phyloP scores from a whole-genome alignment of 2,113 vertebrate species.

The Lutjanus erythropterus region DNA sequence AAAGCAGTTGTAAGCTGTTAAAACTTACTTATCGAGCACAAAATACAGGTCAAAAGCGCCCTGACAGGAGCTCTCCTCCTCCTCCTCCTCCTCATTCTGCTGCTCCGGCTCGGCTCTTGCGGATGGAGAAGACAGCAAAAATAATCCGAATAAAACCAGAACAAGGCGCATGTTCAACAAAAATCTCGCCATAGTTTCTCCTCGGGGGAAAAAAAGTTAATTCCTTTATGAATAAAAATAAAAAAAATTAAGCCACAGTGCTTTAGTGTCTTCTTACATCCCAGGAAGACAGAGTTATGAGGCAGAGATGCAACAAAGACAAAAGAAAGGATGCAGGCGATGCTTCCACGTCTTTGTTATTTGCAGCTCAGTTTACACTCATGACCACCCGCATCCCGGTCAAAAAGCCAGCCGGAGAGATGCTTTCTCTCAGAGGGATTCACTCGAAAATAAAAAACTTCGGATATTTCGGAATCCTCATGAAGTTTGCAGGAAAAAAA shows the following conservation, averaged over 20 bases:
- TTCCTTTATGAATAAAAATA: slow-evolving; percentile 39
- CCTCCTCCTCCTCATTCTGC: slow-evolving; percentile 75
- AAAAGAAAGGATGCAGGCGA: slow-evolving; percentile 58
- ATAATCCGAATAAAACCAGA: slow-evolving; percentile 79
- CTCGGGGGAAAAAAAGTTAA: slow-evolving; percentile 2
- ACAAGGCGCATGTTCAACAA: slow-evolving; percentile 60
- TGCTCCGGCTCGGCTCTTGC: slow-evolving; percentile 71
- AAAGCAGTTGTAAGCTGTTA: not conserved
- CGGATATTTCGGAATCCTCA: slow-evolving; percentile 23
- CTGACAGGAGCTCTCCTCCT: slow-evolving; percentile 88
- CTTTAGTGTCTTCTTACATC: slow-evolving; percentile 66
- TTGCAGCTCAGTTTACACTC: slow-evolving; percentile 48
- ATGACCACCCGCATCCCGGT: slow-evolving; percentile 23
- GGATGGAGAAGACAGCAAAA: slow-evolving; percentile 67
- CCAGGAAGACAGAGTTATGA: slow-evolving; percentile 37
- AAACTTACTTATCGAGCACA: slow-evolving; percentile 93
- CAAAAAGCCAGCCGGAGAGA: not conserved
- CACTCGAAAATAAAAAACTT: not conserved
- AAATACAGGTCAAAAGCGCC: slow-evolving; percentile 95
- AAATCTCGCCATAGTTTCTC: slow-evolving; percentile 78
- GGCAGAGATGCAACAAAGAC: slow-evolving; percentile 48
- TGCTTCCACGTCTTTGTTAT: slow-evolving; percentile 32
- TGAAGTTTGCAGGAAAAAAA: not conserved
- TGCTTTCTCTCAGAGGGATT: slow-evolving; percentile 5
- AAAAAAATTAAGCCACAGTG: slow-evolving; percentile 3